These are phyloP conservation scores for Ornithoptera priamus DNA, from an alignment of 2,888 invertebrate genomes.

Conservation along the genomic window DNA sequence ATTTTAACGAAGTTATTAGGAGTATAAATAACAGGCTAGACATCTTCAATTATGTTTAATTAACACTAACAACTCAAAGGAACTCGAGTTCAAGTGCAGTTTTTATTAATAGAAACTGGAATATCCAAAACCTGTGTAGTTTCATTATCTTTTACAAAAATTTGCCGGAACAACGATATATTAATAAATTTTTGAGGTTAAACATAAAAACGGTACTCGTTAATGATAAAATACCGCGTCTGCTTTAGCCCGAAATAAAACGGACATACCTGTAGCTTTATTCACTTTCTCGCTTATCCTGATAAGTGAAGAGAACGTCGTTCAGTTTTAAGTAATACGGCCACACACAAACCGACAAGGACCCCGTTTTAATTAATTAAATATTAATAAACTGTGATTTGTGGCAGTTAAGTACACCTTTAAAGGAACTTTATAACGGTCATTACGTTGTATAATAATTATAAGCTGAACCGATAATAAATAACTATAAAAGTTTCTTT, in stretches of 20 bases:
- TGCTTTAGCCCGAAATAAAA: constrained; percentile 17
- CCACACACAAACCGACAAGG: constrained; percentile 8
- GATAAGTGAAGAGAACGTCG: constrained; percentile 5
- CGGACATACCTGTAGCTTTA: constrained; percentile 21
- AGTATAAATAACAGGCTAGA: constrained; percentile 16
- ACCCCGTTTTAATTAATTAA: constrained; percentile 3
- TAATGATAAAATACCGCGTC: constrained; percentile 21
- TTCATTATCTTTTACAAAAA: background rate
- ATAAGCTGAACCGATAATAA: background rate
- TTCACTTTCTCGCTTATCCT: constrained; percentile 34
- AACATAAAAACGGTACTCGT: constrained; percentile 12
- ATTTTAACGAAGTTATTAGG: constrained; percentile 4
- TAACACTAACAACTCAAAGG: constrained; percentile 15
- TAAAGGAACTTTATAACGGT: background rate
- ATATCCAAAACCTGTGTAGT: background rate
- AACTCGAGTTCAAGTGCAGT: constrained; percentile 23
- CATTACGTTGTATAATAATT: background rate
- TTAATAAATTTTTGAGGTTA: constrained; percentile 5
- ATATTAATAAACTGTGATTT: background rate
- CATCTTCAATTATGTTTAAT: constrained; percentile 26
- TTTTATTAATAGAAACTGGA: constrained; percentile 2
- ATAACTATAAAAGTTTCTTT: background rate
- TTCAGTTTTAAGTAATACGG: constrained; percentile 7
- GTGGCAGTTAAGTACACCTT: background rate
- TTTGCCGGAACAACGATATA: background rate